These are phyloP conservation scores for Halichoerus grypus DNA, from an alignment of 2,113 vertebrate species.

Conservation along the genomic window DNA sequence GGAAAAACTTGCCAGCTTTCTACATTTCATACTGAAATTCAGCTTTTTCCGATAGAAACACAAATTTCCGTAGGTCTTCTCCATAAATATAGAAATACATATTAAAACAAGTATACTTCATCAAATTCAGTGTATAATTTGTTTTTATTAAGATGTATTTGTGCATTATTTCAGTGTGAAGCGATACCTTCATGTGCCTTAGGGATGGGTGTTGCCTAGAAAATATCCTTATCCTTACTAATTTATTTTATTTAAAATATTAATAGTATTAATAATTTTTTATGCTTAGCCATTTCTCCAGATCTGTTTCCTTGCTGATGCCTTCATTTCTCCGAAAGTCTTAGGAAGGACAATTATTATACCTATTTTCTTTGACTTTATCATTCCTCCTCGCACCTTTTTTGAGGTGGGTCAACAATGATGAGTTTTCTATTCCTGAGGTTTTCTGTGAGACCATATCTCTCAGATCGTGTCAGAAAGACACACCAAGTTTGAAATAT, in stretches of 20 bases:
- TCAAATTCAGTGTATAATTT: background rate
- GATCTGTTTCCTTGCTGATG: background rate
- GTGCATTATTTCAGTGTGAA: background rate
- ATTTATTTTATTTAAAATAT: background rate
- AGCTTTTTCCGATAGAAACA: background rate
- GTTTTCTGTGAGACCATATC: background rate
- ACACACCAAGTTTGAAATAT: background rate
- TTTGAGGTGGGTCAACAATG: background rate
- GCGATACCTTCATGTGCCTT: background rate
- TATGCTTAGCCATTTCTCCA: background rate
- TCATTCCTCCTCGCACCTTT: background rate
- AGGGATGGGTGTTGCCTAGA: background rate
- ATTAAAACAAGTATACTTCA: background rate
- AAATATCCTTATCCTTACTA: background rate
- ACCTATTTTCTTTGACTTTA: background rate
- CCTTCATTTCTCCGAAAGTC: background rate
- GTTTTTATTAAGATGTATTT: background rate
- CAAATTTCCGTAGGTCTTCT: background rate
- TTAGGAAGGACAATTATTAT: background rate
- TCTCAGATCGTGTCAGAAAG: background rate
- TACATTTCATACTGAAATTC: conserved; percentile 19
- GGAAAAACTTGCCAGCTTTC: background rate
- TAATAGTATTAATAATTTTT: background rate
- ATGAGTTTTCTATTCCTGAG: background rate
- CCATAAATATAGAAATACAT: background rate